phyloP scores from a whole-genome alignment of 2,888 invertebrate genomes.

The Callyntrura guangdongensis region DNA sequence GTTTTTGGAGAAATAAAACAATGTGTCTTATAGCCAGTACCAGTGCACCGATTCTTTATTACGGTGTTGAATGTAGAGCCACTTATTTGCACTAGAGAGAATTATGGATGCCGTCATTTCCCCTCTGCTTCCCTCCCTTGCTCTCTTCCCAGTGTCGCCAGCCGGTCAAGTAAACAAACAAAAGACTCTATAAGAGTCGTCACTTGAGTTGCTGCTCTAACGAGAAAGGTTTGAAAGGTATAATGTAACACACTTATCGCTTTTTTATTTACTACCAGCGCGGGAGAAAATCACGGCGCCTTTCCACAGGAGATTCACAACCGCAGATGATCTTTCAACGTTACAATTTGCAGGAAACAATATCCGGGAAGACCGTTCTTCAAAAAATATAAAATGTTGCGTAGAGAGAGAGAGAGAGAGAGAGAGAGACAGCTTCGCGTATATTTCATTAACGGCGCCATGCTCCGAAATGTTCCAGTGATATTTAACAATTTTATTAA shows the following conservation, averaged over 20 bases:
- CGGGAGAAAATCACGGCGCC: constrained; percentile 8
- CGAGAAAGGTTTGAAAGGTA: background rate
- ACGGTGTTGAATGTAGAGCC: constrained; percentile 5
- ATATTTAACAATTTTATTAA: too few species aligned
- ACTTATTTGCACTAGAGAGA: constrained; percentile 37
- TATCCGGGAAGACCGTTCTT: too few species aligned
- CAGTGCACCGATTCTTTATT: background rate
- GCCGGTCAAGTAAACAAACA: constrained; percentile 31
- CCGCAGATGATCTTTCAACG: background rate
- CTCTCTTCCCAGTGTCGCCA: background rate
- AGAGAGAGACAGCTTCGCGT: too few species aligned
- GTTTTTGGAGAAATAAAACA: constrained; percentile 31
- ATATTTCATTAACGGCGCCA: too few species aligned
- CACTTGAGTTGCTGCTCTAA: constrained; percentile 3
- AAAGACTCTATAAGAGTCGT: background rate
- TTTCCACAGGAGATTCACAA: background rate
- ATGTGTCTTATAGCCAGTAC: constrained; percentile 42
- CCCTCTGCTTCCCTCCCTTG: background rate
- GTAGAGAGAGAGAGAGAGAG: too few species aligned
- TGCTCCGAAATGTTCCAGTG: too few species aligned
- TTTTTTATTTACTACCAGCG: constrained; percentile 24
- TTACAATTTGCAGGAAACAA: too few species aligned
- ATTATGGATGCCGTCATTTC: constrained; percentile 50
- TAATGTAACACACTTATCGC: constrained; percentile 8
- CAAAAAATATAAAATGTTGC: too few species aligned